Percentiles rank a stretch among this genome's conserved stretches.
Evolutionary conservation across 1,140 invertebrate species (phyloP).

Genomic region (Rhyzopertha dominica): DNA sequence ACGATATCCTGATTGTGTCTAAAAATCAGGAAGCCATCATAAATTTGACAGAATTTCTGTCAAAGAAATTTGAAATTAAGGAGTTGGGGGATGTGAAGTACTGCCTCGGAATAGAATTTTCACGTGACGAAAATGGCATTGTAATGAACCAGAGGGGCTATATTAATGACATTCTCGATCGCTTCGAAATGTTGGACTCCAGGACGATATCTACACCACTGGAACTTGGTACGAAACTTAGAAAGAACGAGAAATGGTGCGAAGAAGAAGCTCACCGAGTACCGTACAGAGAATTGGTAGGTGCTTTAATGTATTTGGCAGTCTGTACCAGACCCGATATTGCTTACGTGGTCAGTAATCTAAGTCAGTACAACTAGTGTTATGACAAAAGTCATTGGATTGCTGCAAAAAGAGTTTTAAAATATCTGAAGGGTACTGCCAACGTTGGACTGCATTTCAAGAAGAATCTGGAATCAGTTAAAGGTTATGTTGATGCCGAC

Average conservation of each 20-base stretch:
- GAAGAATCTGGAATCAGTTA: background rate
- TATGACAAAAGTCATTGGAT: slow-evolving; percentile 40
- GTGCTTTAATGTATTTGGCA: slow-evolving; percentile 44
- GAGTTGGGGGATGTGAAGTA: slow-evolving; percentile 15
- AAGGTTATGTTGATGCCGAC: slow-evolving; percentile 29
- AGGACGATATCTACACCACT: slow-evolving; percentile 20
- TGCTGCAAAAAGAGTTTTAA: slow-evolving; percentile 44
- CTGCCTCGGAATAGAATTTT: slow-evolving; percentile 22
- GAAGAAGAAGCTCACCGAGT: background rate
- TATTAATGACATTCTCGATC: slow-evolving; percentile 15
- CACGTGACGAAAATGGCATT: background rate
- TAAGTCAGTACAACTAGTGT: slow-evolving; percentile 45
- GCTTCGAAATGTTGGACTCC: slow-evolving; percentile 22
- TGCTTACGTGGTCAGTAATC: slow-evolving; percentile 41
- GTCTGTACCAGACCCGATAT: slow-evolving; percentile 47
- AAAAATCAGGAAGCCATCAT: slow-evolving; percentile 3
- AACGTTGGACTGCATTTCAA: background rate
- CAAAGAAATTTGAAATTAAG: slow-evolving; percentile 20
- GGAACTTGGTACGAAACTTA: background rate
- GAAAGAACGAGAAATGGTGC: no score
- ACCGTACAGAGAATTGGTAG: slow-evolving; percentile 26
- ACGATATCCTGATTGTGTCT: slow-evolving; percentile 33
- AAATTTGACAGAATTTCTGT: background rate
- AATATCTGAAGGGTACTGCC: slow-evolving; percentile 30
- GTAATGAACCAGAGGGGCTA: slow-evolving; percentile 8